Evolutionary conservation across 2,888 invertebrate species (phyloP), one percentile per base, ranked within the genome.

Genomic region (Rapana venosa): DNA sequence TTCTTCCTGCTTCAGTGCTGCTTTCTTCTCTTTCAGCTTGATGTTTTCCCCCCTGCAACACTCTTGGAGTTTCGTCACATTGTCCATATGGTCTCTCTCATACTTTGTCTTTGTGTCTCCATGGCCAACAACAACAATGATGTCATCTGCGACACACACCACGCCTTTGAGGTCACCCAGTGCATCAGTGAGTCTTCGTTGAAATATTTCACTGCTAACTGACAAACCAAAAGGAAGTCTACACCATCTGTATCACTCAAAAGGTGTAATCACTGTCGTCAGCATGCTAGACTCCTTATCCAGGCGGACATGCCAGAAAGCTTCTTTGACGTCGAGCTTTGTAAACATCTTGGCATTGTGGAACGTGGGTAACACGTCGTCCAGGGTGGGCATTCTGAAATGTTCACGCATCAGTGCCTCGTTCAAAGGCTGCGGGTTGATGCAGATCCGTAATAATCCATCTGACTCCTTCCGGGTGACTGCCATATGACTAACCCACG

Each of bases 211-310:
- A 56, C 92, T 92, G 70, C 70, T n/a, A n/a, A n/a, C n/a, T 35
- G 77, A 88, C 81, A 35, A 26, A 0, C 88, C 81, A 61, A 88
- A 88, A 11, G 88, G 88, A 1, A 83, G 32, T 74, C 90, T 84
- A 13, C 83, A 56, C 92, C 92, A 93, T 58, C 92, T 36, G 87
- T 87, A 93, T 36, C 92, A 87, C 13, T 93, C 92, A 90, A 92
- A 93, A 22, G 92, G 93, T 56, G 92, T 93, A 6, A 93, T 93
- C 92, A 93, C 92, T 0, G 92, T 93, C 30, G 92, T 92, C 26
- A 93, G 89, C 35, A 83, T 4, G 61, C 92, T 92, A 1, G 91
- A 92, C 61, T 92, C 88, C 77, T 92, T 84, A 87, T 92, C 91
- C 56, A 92, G 87, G 66, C 81, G 74, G 0, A 92, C 89, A 79